A percentile compares a stretch with the other conserved stretches of the same genome.
These are phyloP conservation scores for Pantala flavescens DNA, from an alignment of 1,140 invertebrate genomes.

Conservation along the genomic window DNA sequence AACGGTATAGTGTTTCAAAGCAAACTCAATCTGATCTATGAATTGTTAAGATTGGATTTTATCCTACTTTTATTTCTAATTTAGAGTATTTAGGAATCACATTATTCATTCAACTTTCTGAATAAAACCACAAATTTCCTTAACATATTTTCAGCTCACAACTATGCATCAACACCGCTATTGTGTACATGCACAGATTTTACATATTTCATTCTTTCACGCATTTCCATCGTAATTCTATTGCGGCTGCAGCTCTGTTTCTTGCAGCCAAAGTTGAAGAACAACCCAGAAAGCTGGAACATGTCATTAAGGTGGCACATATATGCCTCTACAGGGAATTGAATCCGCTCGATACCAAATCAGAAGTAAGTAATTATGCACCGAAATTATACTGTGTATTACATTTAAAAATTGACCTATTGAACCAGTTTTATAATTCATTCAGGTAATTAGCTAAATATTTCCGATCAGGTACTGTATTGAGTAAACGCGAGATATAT, in stretches of 20 bases:
- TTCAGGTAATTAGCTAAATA: too few relatives aligned
- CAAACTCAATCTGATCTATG: too few relatives aligned
- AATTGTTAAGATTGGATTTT: too few relatives aligned
- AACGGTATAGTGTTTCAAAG: too few relatives aligned
- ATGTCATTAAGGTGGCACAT: constrained; percentile 85
- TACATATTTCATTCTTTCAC: constrained; percentile 90
- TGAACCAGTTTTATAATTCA: too few relatives aligned
- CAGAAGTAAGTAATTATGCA: constrained; percentile 47
- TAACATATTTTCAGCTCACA: constrained; percentile 51
- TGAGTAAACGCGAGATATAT: too few relatives aligned
- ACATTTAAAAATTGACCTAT: too few relatives aligned
- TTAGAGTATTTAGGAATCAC: too few relatives aligned
- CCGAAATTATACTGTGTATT: too few relatives aligned
- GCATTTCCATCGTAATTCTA: constrained; percentile 70
- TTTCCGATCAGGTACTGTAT: too few relatives aligned
- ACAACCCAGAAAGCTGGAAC: constrained; percentile 89
- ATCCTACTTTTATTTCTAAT: too few relatives aligned
- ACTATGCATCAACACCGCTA: constrained; percentile 87
- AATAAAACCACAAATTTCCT: background rate
- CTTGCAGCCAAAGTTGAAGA: constrained; percentile 96
- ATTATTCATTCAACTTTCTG: too few relatives aligned
- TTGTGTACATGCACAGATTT: constrained; percentile 98
- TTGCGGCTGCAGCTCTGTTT: constrained; percentile 79
- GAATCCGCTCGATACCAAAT: constrained; percentile 51
- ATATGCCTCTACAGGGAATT: constrained; percentile 56